These are phyloP conservation scores for Hermetia illucens DNA, from an alignment of 1,140 invertebrate genomes.

Conservation along the genomic window DNA sequence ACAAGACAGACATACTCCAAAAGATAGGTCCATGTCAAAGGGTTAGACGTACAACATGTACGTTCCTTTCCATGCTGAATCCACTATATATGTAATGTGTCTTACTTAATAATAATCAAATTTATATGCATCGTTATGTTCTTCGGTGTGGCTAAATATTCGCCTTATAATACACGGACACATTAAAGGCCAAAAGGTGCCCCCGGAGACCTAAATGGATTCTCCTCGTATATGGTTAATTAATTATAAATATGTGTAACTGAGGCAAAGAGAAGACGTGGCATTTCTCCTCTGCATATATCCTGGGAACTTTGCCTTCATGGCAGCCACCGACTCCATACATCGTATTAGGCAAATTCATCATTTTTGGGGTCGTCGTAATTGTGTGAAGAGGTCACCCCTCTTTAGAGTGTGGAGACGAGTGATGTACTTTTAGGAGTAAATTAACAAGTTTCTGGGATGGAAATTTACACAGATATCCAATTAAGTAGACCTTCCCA, in stretches of 20 bases:
- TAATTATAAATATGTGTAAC: conserved; percentile 1
- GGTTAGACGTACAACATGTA: no score
- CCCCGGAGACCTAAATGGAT: background rate
- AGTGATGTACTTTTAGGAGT: no score
- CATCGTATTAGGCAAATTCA: background rate
- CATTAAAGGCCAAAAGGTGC: conserved; percentile 1
- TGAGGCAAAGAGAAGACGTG: background rate
- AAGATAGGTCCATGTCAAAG: no score
- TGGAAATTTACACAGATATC: background rate
- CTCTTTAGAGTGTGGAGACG: no score
- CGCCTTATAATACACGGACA: background rate
- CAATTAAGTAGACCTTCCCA: background rate
- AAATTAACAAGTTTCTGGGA: background rate
- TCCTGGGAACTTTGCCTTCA: no score
- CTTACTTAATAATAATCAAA: conserved; percentile 31
- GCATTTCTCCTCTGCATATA: no score
- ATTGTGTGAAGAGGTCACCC: no score
- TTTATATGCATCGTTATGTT: conserved; percentile 32
- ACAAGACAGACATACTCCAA: no score
- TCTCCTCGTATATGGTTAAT: background rate
- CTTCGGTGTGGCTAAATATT: conserved; percentile 9
- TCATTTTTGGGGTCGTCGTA: background rate
- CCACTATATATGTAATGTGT: conserved; percentile 30
- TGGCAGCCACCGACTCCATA: no score
- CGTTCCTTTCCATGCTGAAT: no score